Evolutionary conservation across 2,888 invertebrate species (phyloP), one percentile per base, ranked within the genome.

Genomic region (Cremastobaeus sp.): DNA sequence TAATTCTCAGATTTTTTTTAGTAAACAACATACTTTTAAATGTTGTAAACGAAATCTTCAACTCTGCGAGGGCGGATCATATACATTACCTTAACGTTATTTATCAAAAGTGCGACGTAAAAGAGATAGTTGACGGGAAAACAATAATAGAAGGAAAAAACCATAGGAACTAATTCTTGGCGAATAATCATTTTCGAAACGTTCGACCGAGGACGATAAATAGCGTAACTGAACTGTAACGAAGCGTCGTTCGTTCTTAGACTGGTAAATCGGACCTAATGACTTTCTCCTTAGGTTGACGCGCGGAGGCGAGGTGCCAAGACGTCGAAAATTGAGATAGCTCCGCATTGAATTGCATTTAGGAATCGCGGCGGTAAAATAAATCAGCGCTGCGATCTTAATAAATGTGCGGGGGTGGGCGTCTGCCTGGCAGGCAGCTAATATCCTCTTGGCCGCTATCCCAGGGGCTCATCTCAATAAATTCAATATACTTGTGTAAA

Each of bases 401-500:
- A 87, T 86, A 86, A 87, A 86, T 84, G 86, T 81, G 81, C 70
- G 59, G 77, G 79, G 80, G 72, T 55, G 70, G 65, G 74, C 50
- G 65, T 78, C 79, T 78, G 82, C 81, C 79, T 83, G 85, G 84
- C 83, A 87, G 87, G 86, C 87, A 87, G 86, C 87, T 87, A 87
- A 87, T 87, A 87, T 87, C 87, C 87, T 87, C 85, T 82, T 83
- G 86, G 85, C 81, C 83, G 84, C 85, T 86, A 87, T 87, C 87
- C 87, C 77, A 81, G 79, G 84, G 82, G 86, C 87, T 88, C 87
- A 87, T 87, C 87, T 87, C 87, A 87, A 88, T 88, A 88, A 88
- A 88, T 88, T 88, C 87, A 87, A 88, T 88, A 88, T 87, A 88
- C 86, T 86, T 86, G 87, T 86, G 85, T 84, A 86, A 87, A 87